These are phyloP conservation scores for Tenualosa thibaudeaui DNA, from an alignment of 2,797 vertebrate genomes.

Conservation along the genomic window DNA sequence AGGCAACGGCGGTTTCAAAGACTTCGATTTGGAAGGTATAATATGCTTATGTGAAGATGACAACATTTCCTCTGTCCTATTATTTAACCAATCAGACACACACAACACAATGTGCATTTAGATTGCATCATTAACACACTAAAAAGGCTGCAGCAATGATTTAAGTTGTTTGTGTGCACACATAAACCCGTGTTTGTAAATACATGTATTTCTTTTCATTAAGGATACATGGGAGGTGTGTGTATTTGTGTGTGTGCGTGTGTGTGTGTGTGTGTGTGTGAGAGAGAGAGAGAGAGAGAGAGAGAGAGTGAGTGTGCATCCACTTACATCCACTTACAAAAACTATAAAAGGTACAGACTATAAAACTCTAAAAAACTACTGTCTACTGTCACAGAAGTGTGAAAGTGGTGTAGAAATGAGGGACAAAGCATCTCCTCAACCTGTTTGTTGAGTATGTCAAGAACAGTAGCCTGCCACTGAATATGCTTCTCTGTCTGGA, in stretches of 20 bases:
- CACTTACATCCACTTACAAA: no score
- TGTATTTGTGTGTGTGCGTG: slow-evolving; percentile 53
- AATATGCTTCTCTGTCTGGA: no score
- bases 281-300: no score
- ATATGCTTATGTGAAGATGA: not conserved
- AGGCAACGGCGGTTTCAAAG: not conserved
- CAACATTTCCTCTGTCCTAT: not conserved
- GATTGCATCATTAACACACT: slow-evolving; percentile 20
- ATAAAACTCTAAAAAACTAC: no score
- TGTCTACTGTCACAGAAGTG: no score
- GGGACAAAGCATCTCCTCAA: no score
- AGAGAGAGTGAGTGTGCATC: no score
- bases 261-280: not conserved
- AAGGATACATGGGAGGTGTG: slow-evolving; percentile 62
- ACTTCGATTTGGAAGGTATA: not conserved
- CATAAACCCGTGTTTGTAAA: not conserved
- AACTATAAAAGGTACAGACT: no score
- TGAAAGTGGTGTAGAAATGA: no score
- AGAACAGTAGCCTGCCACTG: no score
- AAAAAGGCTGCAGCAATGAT: not conserved
- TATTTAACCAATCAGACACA: slow-evolving; percentile 4
- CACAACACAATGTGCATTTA: slow-evolving; percentile 22
- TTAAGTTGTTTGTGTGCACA: not conserved
- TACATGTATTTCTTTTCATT: slow-evolving; percentile 59
- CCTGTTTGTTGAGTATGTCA: no score